Base-by-base conservation (phyloP, 2,888 invertebrate species). In the Nomada fabriciana region DNA sequence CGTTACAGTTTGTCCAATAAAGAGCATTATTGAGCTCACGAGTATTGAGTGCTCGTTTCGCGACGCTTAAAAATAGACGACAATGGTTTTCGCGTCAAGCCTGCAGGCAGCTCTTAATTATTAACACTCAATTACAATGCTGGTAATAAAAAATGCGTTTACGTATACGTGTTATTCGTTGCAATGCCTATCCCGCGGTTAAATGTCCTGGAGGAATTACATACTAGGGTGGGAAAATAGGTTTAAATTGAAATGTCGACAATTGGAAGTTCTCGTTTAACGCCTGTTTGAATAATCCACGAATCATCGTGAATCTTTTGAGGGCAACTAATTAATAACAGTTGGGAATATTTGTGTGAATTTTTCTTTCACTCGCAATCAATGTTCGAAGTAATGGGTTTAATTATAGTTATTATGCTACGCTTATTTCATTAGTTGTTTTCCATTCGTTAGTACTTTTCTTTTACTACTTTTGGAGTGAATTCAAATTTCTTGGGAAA, bases 171-270 rank as follows among this genome's bases (percentile, higher is more conserved):
- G 25, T 47, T 36, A n/a, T 15, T 47, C 42, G 50, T 23, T 29
- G 42, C 43, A 23, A 65, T 7, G 59, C 59, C 52, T n/a, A 29
- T 13, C 50, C n/a, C 42, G 1, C 64, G 47, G 53, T 55, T 29
- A 67, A 75, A 47, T 43, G 50, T 81, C 63, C 63, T 47, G 68
- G 29, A 60, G 52, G 42, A 78, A 76, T 82, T 74, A 74, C 65
- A 29, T 29, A 29, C 5, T 69, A 63, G 52, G 13, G n/a, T 47
- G 52, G 20, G 67, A 55, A 76, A 85, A 67, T 42, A 23, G 52
- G 55, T 76, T 78, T 84, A 78, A 76, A 85, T 73, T 82, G 84
- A 84, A 83, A 75, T 64, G 42, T 20, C 53, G 68, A 53, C 67
- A 60, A 60, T 11, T 72, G n/a, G 25, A 74, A 61, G 60, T 43